phyloP scores from a whole-genome alignment of 2,888 invertebrate genomes.

The Dryobota labecula region DNA sequence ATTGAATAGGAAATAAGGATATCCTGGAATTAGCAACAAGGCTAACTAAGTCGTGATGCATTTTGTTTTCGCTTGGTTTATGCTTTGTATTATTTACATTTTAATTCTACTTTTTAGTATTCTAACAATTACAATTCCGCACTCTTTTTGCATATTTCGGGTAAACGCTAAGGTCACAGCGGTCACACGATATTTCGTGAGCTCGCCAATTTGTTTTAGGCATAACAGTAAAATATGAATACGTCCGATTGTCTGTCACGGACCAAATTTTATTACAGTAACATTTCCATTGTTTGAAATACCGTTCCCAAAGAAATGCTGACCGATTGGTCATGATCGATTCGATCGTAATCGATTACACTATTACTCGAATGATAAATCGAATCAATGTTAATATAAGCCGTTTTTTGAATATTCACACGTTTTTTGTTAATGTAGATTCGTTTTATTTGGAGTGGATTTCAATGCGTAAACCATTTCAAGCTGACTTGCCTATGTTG shows the following conservation, averaged over 20 bases:
- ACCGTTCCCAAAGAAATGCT: slow-evolving; percentile 68
- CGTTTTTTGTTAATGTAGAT: slow-evolving; percentile 41
- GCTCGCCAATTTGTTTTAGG: slow-evolving; percentile 71
- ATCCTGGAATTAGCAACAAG: slow-evolving; percentile 9
- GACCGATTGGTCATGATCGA: slow-evolving; percentile 70
- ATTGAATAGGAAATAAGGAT: neutral
- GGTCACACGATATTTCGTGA: slow-evolving; percentile 77
- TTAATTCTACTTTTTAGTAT: neutral
- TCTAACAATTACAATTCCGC: neutral
- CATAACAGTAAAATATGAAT: slow-evolving; percentile 76
- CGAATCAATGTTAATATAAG: slow-evolving; percentile 65
- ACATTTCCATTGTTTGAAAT: slow-evolving; percentile 70
- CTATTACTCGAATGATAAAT: slow-evolving; percentile 67
- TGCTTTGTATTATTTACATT: too few relatives aligned
- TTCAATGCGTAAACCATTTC: slow-evolving; percentile 32
- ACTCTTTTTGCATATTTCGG: slow-evolving; percentile 31
- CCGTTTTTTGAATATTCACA: slow-evolving; percentile 59
- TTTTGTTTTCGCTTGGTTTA: neutral
- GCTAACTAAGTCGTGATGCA: neutral
- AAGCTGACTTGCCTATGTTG: slow-evolving; percentile 7
- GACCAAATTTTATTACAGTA: slow-evolving; percentile 72
- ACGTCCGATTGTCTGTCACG: slow-evolving; percentile 66
- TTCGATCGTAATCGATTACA: slow-evolving; percentile 69
- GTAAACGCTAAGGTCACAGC: slow-evolving; percentile 69
- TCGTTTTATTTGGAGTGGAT: slow-evolving; percentile 32